These are phyloP conservation scores for Hylomyscus alleni DNA, from an alignment of 2,797 vertebrate genomes.

Conservation along the genomic window DNA sequence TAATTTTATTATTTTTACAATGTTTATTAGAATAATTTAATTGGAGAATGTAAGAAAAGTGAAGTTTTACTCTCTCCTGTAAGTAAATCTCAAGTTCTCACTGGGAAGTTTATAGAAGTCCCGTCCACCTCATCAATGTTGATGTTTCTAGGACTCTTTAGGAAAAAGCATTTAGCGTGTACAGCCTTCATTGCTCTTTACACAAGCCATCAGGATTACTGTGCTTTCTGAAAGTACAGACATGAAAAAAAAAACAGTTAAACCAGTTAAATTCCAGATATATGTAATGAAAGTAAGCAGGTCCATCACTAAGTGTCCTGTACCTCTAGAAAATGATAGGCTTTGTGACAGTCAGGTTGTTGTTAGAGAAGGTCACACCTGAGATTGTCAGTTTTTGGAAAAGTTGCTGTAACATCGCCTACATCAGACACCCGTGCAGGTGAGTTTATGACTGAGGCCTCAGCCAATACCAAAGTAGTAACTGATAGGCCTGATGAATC, in stretches of 20 bases:
- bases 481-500: neutral
- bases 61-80: neutral
- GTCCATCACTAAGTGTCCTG: neutral
- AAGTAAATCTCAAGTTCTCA: neutral
- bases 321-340: neutral
- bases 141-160: slow-evolving; percentile 29
- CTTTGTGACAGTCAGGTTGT: neutral
- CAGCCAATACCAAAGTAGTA: neutral
- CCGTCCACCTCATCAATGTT: neutral
- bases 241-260: neutral
- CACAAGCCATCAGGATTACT: neutral
- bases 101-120: slow-evolving; percentile 29
- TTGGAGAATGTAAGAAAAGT: neutral
- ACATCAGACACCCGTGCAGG: neutral
- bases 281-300: neutral
- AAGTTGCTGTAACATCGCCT: neutral
- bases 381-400: slow-evolving; percentile 23
- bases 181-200: neutral
- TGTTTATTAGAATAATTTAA: slow-evolving; percentile 40
- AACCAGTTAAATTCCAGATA: neutral
- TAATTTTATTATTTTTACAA: neutral
- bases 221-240: neutral
- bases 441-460: slow-evolving; percentile 21
- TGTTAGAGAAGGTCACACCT: neutral
- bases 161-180: neutral